Base-by-base conservation (phyloP, 92 coral and sea anemone species). In the Micromussa lordhowensis region DNA sequence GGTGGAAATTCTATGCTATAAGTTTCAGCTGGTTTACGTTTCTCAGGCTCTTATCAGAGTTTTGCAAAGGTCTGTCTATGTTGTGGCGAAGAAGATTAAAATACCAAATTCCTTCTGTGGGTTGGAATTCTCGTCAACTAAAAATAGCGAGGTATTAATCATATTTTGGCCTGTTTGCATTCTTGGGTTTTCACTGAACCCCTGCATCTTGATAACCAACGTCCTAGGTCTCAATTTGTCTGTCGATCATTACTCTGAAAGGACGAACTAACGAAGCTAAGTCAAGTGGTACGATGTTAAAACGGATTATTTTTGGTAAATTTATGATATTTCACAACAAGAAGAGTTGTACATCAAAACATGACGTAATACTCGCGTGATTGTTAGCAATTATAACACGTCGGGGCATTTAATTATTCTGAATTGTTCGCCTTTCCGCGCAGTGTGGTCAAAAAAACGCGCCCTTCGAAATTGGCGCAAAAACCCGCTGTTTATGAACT, bases 351-450 rank as follows among this genome's bases (percentile, higher is more conserved):
- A 26, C 64, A 78, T 24, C 30, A 53, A 29, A 29, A 5, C 11
- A 78, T n/a, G 82, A 30, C n/a, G 61, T 68, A 51, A 48, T 69
- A 34, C 24, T 84, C 88, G 88, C 58, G 88, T 84, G 88, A 84
- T 30, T 12, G 18, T 36, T 22, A 26, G 49, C 51, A 21, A 68
- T 82, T 70, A 12, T n/a, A 17, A 48, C 51, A 70, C 36, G 80
- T 72, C 76, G 36, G 59, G 61, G 75, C 3, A 61, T 81, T 77
- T 29, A 78, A 81, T 57, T 38, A 26, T 68, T 68, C 59, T n/a
- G 63, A 28, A 30, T 14, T 38, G 73, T n/a, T 15, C 21, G 14
- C 21, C 36, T 29, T 66, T 48, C 68, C 61, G 77, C 68, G 77
- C 77, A 22, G 76, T 85, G 82, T 75, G 68, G 82, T 59, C 36